A percentile compares a stretch with the other conserved stretches of the same genome.
Conservation (phyloP, 1,140 invertebrate genomes). For the Pseudomyrmex cubaensis region DNA sequence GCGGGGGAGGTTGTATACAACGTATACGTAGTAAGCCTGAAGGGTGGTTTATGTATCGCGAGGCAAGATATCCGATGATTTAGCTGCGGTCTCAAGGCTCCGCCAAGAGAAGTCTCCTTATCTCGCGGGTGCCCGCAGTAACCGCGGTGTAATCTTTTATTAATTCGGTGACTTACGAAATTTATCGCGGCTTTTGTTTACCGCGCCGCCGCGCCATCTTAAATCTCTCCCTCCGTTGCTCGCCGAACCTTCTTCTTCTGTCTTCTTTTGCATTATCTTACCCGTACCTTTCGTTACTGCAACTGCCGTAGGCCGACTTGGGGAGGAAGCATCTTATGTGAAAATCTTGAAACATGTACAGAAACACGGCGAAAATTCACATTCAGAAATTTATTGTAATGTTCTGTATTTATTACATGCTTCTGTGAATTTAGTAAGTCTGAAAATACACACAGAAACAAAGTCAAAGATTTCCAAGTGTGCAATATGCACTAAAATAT, state of each 20-base stretch:
- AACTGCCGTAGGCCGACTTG: background rate
- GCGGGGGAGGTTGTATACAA: constrained; percentile 60
- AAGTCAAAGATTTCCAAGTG: too few relatives aligned
- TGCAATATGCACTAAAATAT: too few relatives aligned
- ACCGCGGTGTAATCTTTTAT: constrained; percentile 86
- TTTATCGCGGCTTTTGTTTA: constrained; percentile 86
- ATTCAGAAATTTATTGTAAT: constrained; percentile 6
- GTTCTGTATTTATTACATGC: too few relatives aligned
- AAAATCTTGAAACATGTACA: background rate
- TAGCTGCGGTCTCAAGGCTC: constrained; percentile 81
- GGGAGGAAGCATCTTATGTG: background rate
- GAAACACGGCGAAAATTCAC: background rate
- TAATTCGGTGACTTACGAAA: constrained; percentile 85
- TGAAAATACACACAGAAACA: background rate
- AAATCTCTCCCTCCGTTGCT: constrained; percentile 79
- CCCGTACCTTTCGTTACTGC: constrained; percentile 41
- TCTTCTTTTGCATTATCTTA: constrained; percentile 78
- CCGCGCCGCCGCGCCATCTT: constrained; percentile 75
- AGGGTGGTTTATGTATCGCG: constrained; percentile 86
- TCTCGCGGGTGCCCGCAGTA: constrained; percentile 80
- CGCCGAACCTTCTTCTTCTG: constrained; percentile 48
- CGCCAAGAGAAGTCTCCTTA: constrained; percentile 79
- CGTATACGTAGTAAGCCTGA: constrained; percentile 81
- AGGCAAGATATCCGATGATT: constrained; percentile 85
- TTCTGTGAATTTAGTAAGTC: background rate